These are phyloP conservation scores for Mirounga angustirostris DNA, from an alignment of 2,113 vertebrate genomes.

Conservation along the genomic window DNA sequence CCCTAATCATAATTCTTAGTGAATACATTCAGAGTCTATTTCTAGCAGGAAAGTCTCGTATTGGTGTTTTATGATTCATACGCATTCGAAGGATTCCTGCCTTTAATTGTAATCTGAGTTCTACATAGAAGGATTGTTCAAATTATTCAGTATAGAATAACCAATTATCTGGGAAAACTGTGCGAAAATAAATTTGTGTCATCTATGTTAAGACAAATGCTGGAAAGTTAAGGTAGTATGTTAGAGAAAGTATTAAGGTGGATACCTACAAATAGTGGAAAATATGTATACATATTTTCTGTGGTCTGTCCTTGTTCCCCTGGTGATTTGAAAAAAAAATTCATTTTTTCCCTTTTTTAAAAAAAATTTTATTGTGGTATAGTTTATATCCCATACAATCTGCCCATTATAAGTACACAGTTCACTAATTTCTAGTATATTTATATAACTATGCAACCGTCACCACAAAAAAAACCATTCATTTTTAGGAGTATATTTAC, in stretches of 20 bases:
- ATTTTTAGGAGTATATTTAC: constrained; percentile 14
- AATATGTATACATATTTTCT: not conserved
- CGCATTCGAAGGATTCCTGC: not conserved
- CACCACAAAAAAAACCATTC: not conserved
- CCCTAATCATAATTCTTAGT: not conserved
- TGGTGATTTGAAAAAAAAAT: not conserved
- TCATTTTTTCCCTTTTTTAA: not conserved
- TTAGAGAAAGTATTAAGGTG: not conserved
- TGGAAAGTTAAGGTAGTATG: not conserved
- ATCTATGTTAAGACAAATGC: constrained; percentile 19
- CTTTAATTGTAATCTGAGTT: constrained; percentile 38
- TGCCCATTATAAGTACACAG: not conserved
- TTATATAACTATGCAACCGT: not conserved
- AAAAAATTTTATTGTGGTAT: not conserved
- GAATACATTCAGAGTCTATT: not conserved
- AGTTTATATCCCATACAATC: not conserved
- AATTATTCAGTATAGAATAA: constrained; percentile 24
- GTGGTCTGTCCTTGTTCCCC: not conserved
- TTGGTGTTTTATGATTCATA: constrained; percentile 31
- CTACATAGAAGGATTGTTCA: not conserved
- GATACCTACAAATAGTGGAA: not conserved
- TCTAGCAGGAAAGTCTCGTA: not conserved
- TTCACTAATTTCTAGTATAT: constrained; percentile 5
- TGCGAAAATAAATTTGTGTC: not conserved
- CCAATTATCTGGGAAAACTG: not conserved